Conservation (phyloP, 2,113 vertebrate species). For the Misgurnus mizolepis region DNA sequence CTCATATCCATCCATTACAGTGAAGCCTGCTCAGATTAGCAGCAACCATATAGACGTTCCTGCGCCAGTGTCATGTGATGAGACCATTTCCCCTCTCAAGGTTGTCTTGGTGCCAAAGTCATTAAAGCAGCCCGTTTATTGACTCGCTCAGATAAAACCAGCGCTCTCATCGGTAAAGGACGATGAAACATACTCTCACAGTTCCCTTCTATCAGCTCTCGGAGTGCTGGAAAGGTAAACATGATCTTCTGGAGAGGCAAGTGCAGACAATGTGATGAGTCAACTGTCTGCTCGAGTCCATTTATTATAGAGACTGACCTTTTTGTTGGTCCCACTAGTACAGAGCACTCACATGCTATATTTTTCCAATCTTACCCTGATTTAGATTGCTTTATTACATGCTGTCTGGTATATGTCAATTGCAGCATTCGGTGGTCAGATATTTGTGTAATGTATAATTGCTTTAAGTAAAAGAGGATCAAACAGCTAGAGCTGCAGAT, state of each 20-base stretch:
- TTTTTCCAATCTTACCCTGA: conserved; percentile 4
- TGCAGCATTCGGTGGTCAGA: neutral
- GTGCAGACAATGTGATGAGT: conserved; percentile 31
- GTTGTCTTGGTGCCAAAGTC: conserved; percentile 36
- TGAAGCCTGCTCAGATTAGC: conserved; percentile 22
- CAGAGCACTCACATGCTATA: neutral
- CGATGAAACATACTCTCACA: conserved; percentile 12
- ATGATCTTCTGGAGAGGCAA: conserved; percentile 10
- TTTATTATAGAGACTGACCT: conserved; percentile 17
- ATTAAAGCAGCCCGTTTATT: conserved; percentile 34
- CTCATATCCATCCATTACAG: conserved; percentile 32
- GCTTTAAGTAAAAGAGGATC: too few relatives aligned
- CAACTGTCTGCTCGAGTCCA: conserved; percentile 19
- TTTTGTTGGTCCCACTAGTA: neutral
- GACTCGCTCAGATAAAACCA: conserved; percentile 30
- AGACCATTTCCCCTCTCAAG: conserved; percentile 34
- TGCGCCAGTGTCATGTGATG: conserved; percentile 15
- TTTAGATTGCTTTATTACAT: neutral
- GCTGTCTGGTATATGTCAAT: neutral
- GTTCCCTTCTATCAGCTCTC: conserved; percentile 14
- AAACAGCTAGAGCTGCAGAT: neutral
- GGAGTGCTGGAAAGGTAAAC: conserved; percentile 45
- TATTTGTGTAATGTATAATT: neutral
- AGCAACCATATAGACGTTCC: conserved; percentile 2
- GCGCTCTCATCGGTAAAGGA: conserved; percentile 5